These are phyloP conservation scores for Microcebus lehilahytsara DNA, from an alignment of 2,113 vertebrate species.

Conservation along the genomic window DNA sequence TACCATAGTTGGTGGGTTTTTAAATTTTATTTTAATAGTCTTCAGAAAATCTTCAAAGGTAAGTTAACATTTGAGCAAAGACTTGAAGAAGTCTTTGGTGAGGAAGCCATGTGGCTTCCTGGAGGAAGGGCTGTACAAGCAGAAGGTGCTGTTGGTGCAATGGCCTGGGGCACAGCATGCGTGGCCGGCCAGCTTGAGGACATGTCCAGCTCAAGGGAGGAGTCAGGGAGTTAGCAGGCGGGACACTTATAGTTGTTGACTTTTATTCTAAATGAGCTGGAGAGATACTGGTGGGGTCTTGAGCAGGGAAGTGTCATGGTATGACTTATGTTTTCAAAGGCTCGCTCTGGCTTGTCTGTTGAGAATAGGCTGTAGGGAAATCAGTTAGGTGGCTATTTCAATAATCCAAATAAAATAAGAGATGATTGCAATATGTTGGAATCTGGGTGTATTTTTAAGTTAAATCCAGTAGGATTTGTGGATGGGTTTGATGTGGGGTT, in stretches of 20 bases:
- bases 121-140: not conserved
- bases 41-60: not conserved
- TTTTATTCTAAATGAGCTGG: not conserved
- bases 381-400: not conserved
- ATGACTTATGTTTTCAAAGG: not conserved
- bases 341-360: not conserved
- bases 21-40: not conserved
- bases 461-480: not conserved
- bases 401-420: not conserved
- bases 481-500: not conserved
- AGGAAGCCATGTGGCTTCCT: not conserved
- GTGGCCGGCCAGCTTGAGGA: not conserved
- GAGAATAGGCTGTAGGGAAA: not conserved
- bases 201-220: not conserved
- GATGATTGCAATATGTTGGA: not conserved
- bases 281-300: not conserved
- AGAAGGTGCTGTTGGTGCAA: not conserved
- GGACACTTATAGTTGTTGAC: not conserved
- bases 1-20: not conserved
- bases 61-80: not conserved
- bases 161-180: not conserved
- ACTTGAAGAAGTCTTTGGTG: not conserved
- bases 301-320: not conserved
- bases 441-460: not conserved
- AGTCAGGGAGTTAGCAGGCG: not conserved